phyloP scores from a whole-genome alignment of 2,113 vertebrate species.

The Verasper variegatus region DNA sequence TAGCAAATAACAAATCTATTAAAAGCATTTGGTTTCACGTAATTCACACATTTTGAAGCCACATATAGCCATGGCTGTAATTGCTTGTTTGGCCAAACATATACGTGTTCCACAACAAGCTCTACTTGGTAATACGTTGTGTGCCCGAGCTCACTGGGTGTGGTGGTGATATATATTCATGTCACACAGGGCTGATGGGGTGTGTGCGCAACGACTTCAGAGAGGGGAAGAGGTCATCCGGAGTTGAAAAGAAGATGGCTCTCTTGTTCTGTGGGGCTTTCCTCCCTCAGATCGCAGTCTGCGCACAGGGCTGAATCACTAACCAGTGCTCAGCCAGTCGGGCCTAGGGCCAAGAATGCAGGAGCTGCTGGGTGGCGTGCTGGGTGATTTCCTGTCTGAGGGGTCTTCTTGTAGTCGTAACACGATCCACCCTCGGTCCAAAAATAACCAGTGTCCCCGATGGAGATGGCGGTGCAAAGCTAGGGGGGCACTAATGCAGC shows the following conservation, averaged over 20 bases:
- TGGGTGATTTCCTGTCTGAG: slow-evolving; percentile 79
- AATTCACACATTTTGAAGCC: too few species aligned
- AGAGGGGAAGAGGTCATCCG: slow-evolving; percentile 49
- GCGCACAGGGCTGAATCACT: slow-evolving; percentile 44
- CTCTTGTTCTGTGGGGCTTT: slow-evolving; percentile 59
- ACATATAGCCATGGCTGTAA: too few species aligned
- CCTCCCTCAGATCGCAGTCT: slow-evolving; percentile 53
- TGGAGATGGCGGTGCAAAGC: slow-evolving; percentile 66
- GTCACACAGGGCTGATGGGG: slow-evolving; percentile 22
- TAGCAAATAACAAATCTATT: too few species aligned
- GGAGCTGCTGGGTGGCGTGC: slow-evolving; percentile 65
- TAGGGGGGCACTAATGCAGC: slow-evolving; percentile 55
- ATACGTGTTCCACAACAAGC: too few species aligned
- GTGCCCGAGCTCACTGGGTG: not conserved
- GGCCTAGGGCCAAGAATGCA: slow-evolving; percentile 65
- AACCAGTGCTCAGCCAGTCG: slow-evolving; percentile 26
- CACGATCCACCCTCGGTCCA: slow-evolving; percentile 66
- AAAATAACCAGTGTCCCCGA: slow-evolving; percentile 78
- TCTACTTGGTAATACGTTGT: not conserved
- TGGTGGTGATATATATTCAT: slow-evolving; percentile 27
- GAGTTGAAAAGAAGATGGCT: slow-evolving; percentile 64
- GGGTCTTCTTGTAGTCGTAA: slow-evolving; percentile 78
- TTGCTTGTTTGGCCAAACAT: too few species aligned
- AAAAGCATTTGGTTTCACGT: too few species aligned
- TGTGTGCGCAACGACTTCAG: slow-evolving; percentile 27